phyloP scores from a whole-genome alignment of 1,140 invertebrate species.

The Carcinoscorpius rotundicauda region DNA sequence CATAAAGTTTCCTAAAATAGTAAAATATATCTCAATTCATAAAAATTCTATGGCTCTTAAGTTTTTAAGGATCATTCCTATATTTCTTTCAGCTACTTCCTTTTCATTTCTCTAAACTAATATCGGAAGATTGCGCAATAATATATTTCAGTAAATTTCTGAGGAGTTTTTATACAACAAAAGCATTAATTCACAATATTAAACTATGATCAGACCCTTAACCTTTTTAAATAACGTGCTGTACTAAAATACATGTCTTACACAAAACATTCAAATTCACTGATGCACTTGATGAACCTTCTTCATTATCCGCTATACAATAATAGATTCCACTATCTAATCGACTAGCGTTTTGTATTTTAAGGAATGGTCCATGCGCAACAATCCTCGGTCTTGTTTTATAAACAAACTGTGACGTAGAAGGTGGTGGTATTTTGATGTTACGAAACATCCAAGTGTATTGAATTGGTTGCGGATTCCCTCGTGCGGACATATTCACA shows the following conservation, averaged over 20 bases:
- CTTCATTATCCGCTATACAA: slow-evolving; percentile 73
- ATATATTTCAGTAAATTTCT: no score
- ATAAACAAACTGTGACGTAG: neutral
- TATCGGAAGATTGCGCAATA: no score
- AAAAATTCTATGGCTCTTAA: no score
- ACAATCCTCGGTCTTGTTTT: slow-evolving; percentile 40
- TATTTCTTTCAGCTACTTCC: no score
- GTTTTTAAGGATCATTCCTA: no score
- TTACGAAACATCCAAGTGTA: slow-evolving; percentile 60
- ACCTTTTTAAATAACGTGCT: no score
- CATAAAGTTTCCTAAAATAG: no score
- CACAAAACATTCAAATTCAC: slow-evolving; percentile 81
- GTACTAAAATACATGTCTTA: slow-evolving; percentile 41
- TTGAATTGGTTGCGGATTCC: slow-evolving; percentile 62
- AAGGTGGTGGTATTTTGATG: neutral
- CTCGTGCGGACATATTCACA: slow-evolving; percentile 63
- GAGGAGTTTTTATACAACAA: no score
- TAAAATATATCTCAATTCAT: no score
- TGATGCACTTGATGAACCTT: slow-evolving; percentile 63
- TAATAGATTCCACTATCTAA: slow-evolving; percentile 76
- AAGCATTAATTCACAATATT: no score
- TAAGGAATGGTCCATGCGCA: slow-evolving; percentile 61
- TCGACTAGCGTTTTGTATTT: slow-evolving; percentile 62
- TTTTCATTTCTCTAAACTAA: no score
- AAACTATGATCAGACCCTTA: no score